These are phyloP conservation scores for Paraescarpia echinospica DNA, from an alignment of 1,140 invertebrate genomes.

Conservation along the genomic window DNA sequence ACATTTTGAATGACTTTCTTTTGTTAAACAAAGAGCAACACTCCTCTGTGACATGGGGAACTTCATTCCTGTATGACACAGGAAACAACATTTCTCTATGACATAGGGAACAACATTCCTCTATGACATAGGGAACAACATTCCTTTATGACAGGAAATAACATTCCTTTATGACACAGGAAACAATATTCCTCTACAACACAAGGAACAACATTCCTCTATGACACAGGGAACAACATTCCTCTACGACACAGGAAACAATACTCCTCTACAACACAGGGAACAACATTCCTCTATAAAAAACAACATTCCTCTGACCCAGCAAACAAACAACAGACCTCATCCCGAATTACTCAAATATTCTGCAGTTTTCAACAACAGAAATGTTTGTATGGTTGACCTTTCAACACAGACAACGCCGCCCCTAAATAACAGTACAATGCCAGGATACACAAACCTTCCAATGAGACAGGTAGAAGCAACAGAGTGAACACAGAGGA, in stretches of 20 bases:
- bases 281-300: too few species aligned
- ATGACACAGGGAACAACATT: neutral
- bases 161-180: neutral
- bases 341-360: neutral
- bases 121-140: neutral
- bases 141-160: neutral
- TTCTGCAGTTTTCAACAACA: neutral
- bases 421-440: neutral
- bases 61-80: too few species aligned
- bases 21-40: too few species aligned
- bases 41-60: too few species aligned
- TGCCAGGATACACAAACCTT: neutral
- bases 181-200: neutral
- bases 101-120: too few species aligned
- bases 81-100: too few species aligned
- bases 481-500: neutral
- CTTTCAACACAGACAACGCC: neutral
- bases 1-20: too few species aligned
- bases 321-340: neutral
- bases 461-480: neutral
- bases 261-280: too few species aligned
- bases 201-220: neutral
- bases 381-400: neutral
- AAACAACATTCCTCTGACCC: neutral
- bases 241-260: too few species aligned